A percentile compares a stretch with the other conserved stretches of the same genome.
These are phyloP conservation scores for Cacatua alba DNA, from an alignment of 2,113 vertebrate genomes.

Conservation along the genomic window DNA sequence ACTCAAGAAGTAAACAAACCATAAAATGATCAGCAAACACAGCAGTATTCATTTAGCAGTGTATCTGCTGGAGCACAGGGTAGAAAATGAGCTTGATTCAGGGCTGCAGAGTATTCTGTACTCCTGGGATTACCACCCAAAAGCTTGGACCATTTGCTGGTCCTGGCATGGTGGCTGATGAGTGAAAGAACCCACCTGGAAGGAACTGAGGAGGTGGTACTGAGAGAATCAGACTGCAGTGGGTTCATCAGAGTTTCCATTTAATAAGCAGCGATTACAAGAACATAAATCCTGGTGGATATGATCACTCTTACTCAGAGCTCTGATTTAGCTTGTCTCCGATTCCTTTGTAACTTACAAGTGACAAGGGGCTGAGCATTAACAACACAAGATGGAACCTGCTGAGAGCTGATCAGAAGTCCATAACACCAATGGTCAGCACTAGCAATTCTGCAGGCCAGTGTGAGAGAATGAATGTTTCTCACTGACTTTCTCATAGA, in stretches of 20 bases:
- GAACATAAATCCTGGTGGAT: not conserved
- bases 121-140: constrained; percentile 8
- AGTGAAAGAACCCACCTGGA: not conserved
- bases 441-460: not conserved
- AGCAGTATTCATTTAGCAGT: constrained; percentile 37
- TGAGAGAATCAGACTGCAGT: not conserved
- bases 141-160: not conserved
- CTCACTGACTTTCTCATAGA: not conserved
- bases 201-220: not conserved
- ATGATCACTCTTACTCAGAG: not conserved
- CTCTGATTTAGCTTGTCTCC: not conserved
- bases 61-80: constrained; percentile 1
- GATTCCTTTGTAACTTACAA: not conserved
- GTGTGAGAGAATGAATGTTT: rapidly evolving
- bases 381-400: not conserved
- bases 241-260: not conserved
- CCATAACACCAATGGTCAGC: not conserved
- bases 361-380: not conserved
- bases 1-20: constrained; percentile 54
- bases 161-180: not conserved
- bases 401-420: not conserved
- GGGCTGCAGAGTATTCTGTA: not conserved
- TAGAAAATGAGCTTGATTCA: not conserved
- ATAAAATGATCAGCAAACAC: constrained; percentile 45
- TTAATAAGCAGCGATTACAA: not conserved